Base-by-base conservation (phyloP, 1,140 invertebrate species). In the Elymnias hypermnestra region DNA sequence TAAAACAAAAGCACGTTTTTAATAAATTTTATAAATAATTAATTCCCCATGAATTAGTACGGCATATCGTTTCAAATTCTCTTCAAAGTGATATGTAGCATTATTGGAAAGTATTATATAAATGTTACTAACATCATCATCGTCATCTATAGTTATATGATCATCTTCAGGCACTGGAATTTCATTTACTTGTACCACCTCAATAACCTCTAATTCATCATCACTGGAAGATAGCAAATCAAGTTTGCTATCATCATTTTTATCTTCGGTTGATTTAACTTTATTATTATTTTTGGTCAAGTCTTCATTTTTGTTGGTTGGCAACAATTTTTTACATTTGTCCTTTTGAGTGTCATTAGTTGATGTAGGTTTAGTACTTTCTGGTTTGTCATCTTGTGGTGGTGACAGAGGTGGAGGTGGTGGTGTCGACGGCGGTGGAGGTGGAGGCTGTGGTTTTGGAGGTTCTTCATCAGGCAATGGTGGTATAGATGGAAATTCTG, bases 391-490 rank as follows among this genome's bases (percentile, higher is more conserved):
- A 21, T 57, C 48, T 14, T n/a, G n/a, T n/a, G n/a, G n/a, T n/a
- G n/a, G n/a, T n/a, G n/a, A n/a, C n/a, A n/a, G n/a, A n/a, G n/a
- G n/a, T n/a, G n/a, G n/a, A n/a, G 65, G 46, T 7, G 53, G 40
- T 19, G 63, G 43, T 36, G 67, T 56, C 0, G 75, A 71, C 2
- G 66, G 63, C 2, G 70, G 56, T 0, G 63, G 60, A 9, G 81
- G 81, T 9, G 82, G 84, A n/a, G 72, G 72, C 0, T 67, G 69
- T 3, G 61, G 68, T 10, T 67, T 60, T 1, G 67, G 65, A 0
- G 74, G 72, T 5, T 72, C 73, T 21, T 87, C 85, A 57, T 87
- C 87, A 1, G 89, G 89, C 6, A 90, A 63, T 0, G 89, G 89
- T 18, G 89, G 88, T 18, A 88, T 67, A 42, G 88, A 88, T 10